These are phyloP conservation scores for Hipposideros armiger DNA, from an alignment of 2,113 vertebrate genomes.

Conservation along the genomic window DNA sequence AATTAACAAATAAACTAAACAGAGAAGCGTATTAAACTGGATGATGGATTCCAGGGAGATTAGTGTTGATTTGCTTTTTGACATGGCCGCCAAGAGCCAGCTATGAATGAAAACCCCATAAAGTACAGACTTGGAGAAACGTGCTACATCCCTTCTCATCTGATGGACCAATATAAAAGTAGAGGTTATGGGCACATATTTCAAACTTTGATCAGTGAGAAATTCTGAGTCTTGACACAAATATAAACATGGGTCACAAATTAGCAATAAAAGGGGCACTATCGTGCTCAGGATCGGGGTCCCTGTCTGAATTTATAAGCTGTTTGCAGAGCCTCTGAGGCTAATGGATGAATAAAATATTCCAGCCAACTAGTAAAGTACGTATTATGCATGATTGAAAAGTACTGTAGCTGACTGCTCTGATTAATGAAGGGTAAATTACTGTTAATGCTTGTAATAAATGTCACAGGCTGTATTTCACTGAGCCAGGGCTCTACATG, in stretches of 20 bases:
- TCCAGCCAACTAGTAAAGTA: conserved; percentile 84
- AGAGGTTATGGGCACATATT: conserved; percentile 81
- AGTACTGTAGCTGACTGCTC: conserved; percentile 75
- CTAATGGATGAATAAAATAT: conserved; percentile 85
- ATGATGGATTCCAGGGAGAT: conserved; percentile 21
- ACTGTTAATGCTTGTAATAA: conserved; percentile 83
- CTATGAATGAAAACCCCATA: background rate
- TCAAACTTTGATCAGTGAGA: conserved; percentile 79
- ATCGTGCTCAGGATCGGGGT: conserved; percentile 64
- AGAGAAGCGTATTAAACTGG: background rate
- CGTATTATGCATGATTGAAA: conserved; percentile 84
- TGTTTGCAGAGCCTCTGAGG: conserved; percentile 82
- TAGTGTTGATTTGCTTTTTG: background rate
- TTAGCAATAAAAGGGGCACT: conserved; percentile 79
- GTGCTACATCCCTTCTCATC: conserved; percentile 56
- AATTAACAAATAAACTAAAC: fast-evolving
- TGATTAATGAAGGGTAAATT: conserved; percentile 85
- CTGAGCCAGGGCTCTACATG: conserved; percentile 31
- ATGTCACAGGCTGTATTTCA: conserved; percentile 82
- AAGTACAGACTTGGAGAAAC: conserved; percentile 34
- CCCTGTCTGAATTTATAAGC: conserved; percentile 84
- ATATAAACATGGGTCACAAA: conserved; percentile 83
- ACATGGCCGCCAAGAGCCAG: conserved; percentile 22
- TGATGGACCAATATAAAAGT: conserved; percentile 28
- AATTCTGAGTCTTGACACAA: conserved; percentile 80